A percentile compares a stretch with the other conserved stretches of the same genome.
Evolutionary conservation across 2,888 invertebrate genomes (phyloP).

Genomic region (Lucinisca nassula): DNA sequence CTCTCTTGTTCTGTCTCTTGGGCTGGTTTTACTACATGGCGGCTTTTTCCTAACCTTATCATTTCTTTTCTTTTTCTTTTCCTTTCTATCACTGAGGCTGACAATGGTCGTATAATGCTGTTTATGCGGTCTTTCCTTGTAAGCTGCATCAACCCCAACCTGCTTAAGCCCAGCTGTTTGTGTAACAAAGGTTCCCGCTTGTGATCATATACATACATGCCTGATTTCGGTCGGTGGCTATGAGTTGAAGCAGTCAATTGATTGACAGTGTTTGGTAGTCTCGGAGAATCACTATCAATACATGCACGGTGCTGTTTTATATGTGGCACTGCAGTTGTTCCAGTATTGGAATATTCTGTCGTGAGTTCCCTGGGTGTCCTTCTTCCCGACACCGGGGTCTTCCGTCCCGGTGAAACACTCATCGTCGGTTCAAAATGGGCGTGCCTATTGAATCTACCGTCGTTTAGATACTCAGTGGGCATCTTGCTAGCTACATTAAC

Average conservation of each 20-base stretch:
- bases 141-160: not conserved
- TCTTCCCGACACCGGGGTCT: not conserved
- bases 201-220: not conserved
- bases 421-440: not conserved
- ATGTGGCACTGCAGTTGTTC: too few species aligned
- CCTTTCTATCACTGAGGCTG: not conserved
- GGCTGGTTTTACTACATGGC: too few species aligned
- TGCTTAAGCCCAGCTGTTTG: not conserved
- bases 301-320: too few species aligned
- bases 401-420: not conserved
- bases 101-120: not conserved
- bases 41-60: not conserved
- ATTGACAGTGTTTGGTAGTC: too few species aligned
- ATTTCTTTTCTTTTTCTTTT: not conserved
- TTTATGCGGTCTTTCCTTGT: not conserved
- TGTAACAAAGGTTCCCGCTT: not conserved
- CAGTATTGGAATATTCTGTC: too few species aligned
- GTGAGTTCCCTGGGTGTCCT: too few species aligned
- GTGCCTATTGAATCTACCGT: not conserved
- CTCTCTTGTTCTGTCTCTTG: too few species aligned
- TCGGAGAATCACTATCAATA: too few species aligned
- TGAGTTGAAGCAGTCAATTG: too few species aligned
- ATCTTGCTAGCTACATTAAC: not conserved
- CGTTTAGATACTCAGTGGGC: not conserved
- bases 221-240: not conserved